Evolutionary conservation across 2,113 vertebrate genomes (phyloP), one percentile per base, ranked within the genome.

Genomic region (Corythornis cristatus): DNA sequence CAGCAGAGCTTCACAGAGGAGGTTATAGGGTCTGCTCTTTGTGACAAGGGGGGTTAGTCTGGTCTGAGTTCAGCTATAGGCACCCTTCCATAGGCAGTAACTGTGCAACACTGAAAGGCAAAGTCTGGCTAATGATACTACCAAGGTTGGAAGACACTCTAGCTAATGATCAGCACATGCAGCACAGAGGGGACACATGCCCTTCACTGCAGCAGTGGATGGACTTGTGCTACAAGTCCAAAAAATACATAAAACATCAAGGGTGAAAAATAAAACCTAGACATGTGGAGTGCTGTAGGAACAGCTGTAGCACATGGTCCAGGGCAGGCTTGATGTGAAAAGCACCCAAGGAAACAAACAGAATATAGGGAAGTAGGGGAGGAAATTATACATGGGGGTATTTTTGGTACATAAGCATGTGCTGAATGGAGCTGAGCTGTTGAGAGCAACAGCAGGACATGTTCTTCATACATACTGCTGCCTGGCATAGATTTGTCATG

Each of bases 381-480:
- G 45, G 37, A 58, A 65, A 54, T 6, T 11, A 68, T 31, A 9
- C 0, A 3, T 26, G 37, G 13, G 45, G 19, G 11, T 46, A 33
- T 15, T 12, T 0, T 3, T 50, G 29, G 48, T 61, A 85, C 53
- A 11, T 60, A 60, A 40, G 79, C 6, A 14, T 31, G 74, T 6
- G 1, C 60, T 22, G 14, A 80, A 3, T 9, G 8, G 17, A 67
- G 33, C 16, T 33, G 74, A 73, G 81, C 45, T 37, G 33, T n/a
- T 43, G 26, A 62, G 21, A 74, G 48, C n/a, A 62, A 37, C 11
- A 50, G 42, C 29, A 68, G 75, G 54, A 56, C 1, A 0, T 22
- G 23, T 60, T 28, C 54, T 61, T 61, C 0, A 0, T 50, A n/a
- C 0, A 0, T 42, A 6, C 29, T 42, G 40, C 54, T 68, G 42